Conservation (phyloP, 2,888 invertebrate genomes). For the Leptinotarsa peninsularis region DNA sequence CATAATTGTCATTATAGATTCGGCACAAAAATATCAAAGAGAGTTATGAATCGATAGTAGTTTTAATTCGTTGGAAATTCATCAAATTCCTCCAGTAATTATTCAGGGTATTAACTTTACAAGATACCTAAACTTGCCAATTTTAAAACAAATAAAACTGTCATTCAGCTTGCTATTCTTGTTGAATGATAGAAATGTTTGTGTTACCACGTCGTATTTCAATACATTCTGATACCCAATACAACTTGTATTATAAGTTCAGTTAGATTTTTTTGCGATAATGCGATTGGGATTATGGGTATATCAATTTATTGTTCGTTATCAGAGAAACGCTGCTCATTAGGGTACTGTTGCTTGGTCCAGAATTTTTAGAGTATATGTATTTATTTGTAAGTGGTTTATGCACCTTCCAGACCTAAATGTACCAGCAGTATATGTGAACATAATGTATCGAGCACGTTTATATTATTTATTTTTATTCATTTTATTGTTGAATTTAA, state of each 20-base stretch:
- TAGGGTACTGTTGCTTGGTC: conserved; percentile 12
- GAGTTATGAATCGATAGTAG: neutral
- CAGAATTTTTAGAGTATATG: conserved; percentile 10
- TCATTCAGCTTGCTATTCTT: too few relatives aligned
- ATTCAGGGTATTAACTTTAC: too few relatives aligned
- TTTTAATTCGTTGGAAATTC: neutral
- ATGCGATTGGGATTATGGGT: too few relatives aligned
- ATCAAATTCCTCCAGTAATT: neutral
- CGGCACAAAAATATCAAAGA: neutral
- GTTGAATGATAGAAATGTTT: too few relatives aligned
- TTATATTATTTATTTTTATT: conserved; percentile 43
- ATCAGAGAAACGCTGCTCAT: neutral
- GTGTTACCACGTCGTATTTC: too few relatives aligned
- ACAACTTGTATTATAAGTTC: too few relatives aligned
- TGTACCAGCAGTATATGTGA: conserved; percentile 31
- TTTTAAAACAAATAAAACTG: too few relatives aligned
- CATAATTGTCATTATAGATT: conserved; percentile 24
- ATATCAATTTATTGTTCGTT: too few relatives aligned
- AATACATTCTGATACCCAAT: too few relatives aligned
- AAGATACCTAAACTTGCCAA: too few relatives aligned
- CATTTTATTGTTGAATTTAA: conserved; percentile 37
- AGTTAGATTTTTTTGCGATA: too few relatives aligned
- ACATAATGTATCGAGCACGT: conserved; percentile 32
- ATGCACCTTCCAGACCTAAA: conserved; percentile 22
- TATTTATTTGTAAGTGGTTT: conserved; percentile 24